phyloP scores from a whole-genome alignment of 2,797 vertebrate species.

The Poecilia wingei region DNA sequence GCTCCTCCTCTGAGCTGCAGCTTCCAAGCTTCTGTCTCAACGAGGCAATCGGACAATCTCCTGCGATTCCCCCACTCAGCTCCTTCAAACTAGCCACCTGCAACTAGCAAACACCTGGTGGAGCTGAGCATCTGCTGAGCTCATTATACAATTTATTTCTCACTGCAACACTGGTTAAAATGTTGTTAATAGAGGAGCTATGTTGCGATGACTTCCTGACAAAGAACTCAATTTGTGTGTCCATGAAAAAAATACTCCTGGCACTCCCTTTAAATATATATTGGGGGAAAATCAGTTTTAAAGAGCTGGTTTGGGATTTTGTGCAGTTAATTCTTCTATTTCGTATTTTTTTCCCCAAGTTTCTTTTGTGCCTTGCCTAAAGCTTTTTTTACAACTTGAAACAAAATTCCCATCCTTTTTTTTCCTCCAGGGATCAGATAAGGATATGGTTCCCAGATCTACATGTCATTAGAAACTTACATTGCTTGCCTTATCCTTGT shows the following conservation, averaged over 20 bases:
- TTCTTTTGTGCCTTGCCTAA: not conserved
- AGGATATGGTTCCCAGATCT: not conserved
- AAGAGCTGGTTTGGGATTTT: constrained; percentile 15
- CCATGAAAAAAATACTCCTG: not conserved
- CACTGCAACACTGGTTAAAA: no score
- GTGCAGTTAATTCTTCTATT: constrained; percentile 16
- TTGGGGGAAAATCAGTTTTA: constrained; percentile 1
- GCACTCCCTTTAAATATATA: not conserved
- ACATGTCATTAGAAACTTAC: not conserved
- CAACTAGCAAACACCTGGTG: no score
- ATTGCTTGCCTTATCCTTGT: not conserved
- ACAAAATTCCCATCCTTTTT: not conserved
- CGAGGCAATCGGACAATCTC: no score
- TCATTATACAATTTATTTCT: no score
- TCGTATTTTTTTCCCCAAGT: not conserved
- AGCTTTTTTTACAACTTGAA: not conserved
- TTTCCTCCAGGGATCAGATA: not conserved
- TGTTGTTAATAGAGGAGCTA: no score
- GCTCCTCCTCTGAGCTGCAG: no score
- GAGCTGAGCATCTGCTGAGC: no score
- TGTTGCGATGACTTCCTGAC: no score
- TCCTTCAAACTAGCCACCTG: no score
- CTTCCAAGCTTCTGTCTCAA: no score
- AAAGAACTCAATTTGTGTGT: not conserved
- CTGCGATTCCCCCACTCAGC: no score